Evolutionary conservation across 2,113 vertebrate species (phyloP), one percentile per base, ranked within the genome.

Genomic region (Rhynchomys soricoides): DNA sequence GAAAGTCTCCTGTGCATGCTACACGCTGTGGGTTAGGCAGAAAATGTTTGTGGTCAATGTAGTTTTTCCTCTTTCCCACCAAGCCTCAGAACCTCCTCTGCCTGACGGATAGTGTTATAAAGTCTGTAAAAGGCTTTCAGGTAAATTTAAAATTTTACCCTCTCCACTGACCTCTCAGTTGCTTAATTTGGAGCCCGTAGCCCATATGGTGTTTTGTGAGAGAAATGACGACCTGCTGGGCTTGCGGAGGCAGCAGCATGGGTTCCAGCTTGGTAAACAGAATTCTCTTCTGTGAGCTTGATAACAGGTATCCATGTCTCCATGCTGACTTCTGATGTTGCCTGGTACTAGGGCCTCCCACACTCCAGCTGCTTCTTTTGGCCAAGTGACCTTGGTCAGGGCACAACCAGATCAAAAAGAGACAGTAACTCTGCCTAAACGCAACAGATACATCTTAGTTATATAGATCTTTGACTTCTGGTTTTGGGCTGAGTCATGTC

Each of bases 111-210:
- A 83, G 34, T 68, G 31, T 45, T 64, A 40, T 5, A 43, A 31
- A 81, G 34, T 95, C 77, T 48, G 22, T 50, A 96, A 90, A 95
- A 55, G 62, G 50, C 75, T 95, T 94, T 91, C 85, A 55, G 50
- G 71, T 90, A 91, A 81, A 92, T 93, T 75, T 31, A 85, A 96
- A 88, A 52, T 85, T 43, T 85, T 50, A 55, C 92, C 22, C 21
- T 92, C 26, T 75, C 52, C 40, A 24, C 11, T 85, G 92, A 82
- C 26, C 52, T 50, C 7, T 29, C 16, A 40, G 57, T 64, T 81
- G 75, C 52, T 96, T 81, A 92, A 82, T 93, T 71, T 86, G 94
- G 50, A 75, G 70, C 64, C 79, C 50, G 57, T 31, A 71, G 70
- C 21, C 64, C 90, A 86, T 59, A 73, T 86, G 79, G 85, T 93